phyloP scores from a whole-genome alignment of 64 coral and sea anemone species.

The Montipora foliosa region DNA sequence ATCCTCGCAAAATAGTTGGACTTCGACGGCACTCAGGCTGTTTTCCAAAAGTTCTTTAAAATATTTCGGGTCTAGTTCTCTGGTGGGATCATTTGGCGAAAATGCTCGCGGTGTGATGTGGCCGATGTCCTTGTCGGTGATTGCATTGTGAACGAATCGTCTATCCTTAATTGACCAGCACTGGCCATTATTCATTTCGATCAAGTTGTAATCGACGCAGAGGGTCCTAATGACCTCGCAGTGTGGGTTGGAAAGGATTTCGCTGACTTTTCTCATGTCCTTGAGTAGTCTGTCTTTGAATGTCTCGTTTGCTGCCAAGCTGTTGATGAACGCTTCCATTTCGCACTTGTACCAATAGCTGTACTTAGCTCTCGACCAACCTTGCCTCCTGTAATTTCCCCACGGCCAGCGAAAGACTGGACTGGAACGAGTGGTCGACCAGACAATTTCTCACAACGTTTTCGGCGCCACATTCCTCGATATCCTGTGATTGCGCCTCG shows the following conservation, averaged over 20 bases:
- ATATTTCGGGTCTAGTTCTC: slow-evolving; percentile 5
- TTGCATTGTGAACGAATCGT: neutral
- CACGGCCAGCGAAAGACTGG: neutral
- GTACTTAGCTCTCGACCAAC: neutral
- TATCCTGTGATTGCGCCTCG: no score
- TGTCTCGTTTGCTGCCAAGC: neutral
- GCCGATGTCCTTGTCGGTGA: neutral
- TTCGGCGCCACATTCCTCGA: neutral
- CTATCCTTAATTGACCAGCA: slow-evolving; percentile 22
- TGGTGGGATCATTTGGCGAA: neutral
- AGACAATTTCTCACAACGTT: neutral
- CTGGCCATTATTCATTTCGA: neutral
- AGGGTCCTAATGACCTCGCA: neutral
- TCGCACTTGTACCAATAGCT: neutral
- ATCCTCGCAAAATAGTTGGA: slow-evolving; percentile 1
- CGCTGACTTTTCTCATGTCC: slow-evolving; percentile 32
- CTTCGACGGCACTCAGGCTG: neutral
- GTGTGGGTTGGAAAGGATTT: neutral
- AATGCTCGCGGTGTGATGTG: slow-evolving; percentile 10
- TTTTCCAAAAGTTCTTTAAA: slow-evolving; percentile 22
- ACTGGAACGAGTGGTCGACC: neutral
- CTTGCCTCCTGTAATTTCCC: neutral
- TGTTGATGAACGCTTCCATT: neutral
- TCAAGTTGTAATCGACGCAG: slow-evolving; percentile 6
- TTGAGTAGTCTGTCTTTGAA: neutral